Evolutionary conservation across 2,797 vertebrate genomes (phyloP).

Genomic region (Pangasius larnaudii): DNA sequence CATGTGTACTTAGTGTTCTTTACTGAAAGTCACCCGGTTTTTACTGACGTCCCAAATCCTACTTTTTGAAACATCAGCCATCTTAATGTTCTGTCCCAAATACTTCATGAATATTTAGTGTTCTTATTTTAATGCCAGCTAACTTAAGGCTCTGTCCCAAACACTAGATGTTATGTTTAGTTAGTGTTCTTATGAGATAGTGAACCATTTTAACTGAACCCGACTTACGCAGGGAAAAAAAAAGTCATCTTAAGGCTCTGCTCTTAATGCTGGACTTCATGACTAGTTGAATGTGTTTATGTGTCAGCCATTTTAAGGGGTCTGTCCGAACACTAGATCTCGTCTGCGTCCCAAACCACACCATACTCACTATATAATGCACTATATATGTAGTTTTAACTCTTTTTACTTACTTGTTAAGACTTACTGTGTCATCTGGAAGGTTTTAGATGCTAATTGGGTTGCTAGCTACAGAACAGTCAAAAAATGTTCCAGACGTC

Average conservation of each 20-base stretch:
- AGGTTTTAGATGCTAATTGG: not conserved
- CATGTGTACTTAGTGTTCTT: not conserved
- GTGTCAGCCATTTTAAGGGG: not conserved
- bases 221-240: too few species aligned
- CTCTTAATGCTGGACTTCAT: not conserved
- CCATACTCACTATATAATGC: not conserved
- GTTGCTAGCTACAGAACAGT: not conserved
- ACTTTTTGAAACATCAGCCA: not conserved
- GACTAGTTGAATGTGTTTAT: not conserved
- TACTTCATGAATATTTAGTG: not conserved
- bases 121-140: not conserved
- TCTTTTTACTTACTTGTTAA: not conserved
- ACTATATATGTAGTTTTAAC: not conserved
- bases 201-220: too few species aligned
- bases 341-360: not conserved
- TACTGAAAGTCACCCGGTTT: too few species aligned
- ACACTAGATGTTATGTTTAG: not conserved
- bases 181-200: not conserved
- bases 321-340: not conserved
- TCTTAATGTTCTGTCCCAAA: not conserved
- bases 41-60: too few species aligned
- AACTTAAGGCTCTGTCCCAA: not conserved
- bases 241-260: too few species aligned
- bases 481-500: constrained; percentile 11
- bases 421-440: not conserved